A percentile compares a stretch with the other conserved stretches of the same genome.
Evolutionary conservation across 37 sponge, comb jelly and placozoan species (phyloP).

Genomic region (Geodia barretti): DNA sequence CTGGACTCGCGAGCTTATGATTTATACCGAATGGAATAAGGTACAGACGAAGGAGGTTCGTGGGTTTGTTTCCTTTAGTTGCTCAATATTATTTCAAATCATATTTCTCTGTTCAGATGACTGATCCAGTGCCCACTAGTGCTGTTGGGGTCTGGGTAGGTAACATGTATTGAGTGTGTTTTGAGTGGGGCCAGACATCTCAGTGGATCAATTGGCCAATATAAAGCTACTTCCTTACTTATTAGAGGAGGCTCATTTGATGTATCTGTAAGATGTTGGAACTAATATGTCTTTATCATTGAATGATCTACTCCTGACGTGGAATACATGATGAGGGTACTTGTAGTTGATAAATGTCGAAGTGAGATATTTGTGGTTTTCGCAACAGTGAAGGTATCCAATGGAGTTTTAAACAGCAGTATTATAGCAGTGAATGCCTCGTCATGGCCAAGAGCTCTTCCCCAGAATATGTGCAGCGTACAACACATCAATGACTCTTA

Average conservation of each 20-base stretch:
- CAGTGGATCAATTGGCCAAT: background rate
- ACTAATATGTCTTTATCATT: too few species aligned
- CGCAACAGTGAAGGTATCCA: slow-evolving; percentile 29
- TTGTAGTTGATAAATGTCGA: too few species aligned
- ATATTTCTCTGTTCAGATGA: background rate
- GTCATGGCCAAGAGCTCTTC: slow-evolving; percentile 31
- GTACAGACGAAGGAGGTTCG: too few species aligned
- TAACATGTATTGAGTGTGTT: background rate
- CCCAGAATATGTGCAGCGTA: slow-evolving; percentile 1
- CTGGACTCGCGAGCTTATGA: too few species aligned
- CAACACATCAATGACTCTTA: too few species aligned
- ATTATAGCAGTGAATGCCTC: background rate
- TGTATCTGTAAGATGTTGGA: background rate
- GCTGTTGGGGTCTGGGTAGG: background rate
- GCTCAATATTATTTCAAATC: background rate
- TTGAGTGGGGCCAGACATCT: background rate
- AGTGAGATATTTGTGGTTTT: too few species aligned
- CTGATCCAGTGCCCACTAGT: background rate
- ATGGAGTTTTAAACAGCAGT: slow-evolving; percentile 27
- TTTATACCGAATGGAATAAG: background rate
- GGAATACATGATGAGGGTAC: background rate
- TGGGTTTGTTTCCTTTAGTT: background rate
- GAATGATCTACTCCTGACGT: background rate
- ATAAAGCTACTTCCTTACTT: background rate
- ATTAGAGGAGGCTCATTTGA: background rate